These are phyloP conservation scores for Mionectes macconnelli DNA, from an alignment of 2,113 vertebrate species.

Conservation along the genomic window DNA sequence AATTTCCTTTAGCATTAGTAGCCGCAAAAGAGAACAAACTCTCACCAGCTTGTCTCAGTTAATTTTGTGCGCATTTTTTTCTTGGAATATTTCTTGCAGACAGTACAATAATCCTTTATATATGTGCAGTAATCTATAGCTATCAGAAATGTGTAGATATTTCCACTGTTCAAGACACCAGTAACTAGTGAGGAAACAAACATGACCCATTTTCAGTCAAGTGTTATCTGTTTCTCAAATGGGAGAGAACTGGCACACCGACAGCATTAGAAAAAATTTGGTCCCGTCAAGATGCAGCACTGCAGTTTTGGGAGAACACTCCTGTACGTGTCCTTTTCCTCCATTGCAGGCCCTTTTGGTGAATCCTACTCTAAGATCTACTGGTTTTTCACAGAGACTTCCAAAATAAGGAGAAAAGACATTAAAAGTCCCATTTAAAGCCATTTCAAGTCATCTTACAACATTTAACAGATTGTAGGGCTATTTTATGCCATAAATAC, in stretches of 20 bases:
- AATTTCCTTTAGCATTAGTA: not conserved
- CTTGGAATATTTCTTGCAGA: not conserved
- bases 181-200: not conserved
- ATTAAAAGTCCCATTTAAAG: not conserved
- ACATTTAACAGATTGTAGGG: rapidly evolving
- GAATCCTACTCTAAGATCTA: not conserved
- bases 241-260: not conserved
- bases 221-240: not conserved
- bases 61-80: not conserved
- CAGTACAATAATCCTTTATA: not conserved
- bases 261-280: not conserved
- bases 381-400: not conserved
- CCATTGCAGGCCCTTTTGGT: not conserved
- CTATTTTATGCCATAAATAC: not conserved
- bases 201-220: not conserved
- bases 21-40: not conserved
- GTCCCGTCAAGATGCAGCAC: not conserved
- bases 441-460: not conserved
- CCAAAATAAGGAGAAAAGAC: not conserved
- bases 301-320: not conserved
- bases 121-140: not conserved
- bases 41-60: not conserved
- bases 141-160: not conserved
- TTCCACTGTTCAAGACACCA: not conserved
- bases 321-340: not conserved